Evolutionary conservation across 1,140 invertebrate genomes (phyloP), one percentile per base, ranked within the genome.

Genomic region (Harlomillsia oculata): DNA sequence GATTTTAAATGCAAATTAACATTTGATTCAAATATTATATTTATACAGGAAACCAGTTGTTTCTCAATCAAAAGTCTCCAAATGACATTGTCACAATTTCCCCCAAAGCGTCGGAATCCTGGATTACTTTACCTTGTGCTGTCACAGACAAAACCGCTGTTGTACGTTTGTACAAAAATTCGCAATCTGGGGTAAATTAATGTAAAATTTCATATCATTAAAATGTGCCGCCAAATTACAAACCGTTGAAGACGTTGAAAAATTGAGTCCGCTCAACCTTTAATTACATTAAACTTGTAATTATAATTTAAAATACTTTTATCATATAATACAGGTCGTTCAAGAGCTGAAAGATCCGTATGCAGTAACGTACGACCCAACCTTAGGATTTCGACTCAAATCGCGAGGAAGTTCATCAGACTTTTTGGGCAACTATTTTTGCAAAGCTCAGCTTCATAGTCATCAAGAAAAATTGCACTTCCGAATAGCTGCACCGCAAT

Each of bases 401-500:
- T 56, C 37, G 45, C 29, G 37, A 43, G 54, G 45, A 18, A 8
- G 25, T 20, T 18, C 23, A 29, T 34, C 29, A 11, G 46, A 56
- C 13, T 5, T 39, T 30, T 56, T 18, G 28, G 54, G 45, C 0
- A 56, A 49, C 2, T 56, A 56, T 30, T 32, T 49, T n/a, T 56
- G 54, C 29, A 48, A 48, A 37, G 54, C 32, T 30, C 5, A 41
- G 20, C 36, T 48, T 29, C 23, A 50, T 25, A 32, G 50, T n/a
- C 34, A 37, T 20, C 48, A 56, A 25, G 54, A 56, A 29, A 56
- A 56, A 43, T 20, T 56, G 9, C 54, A 56, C 44, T n/a, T 56
- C 1, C n/a, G 46, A 50, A 32, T 56, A n/a, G 28, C 48, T 34
- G 45, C 54, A 13, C 45, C 45, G 4, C 25, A 49, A 56, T 28